Evolutionary conservation across 2,113 vertebrate species (phyloP).

Genomic region (Progne subis): DNA sequence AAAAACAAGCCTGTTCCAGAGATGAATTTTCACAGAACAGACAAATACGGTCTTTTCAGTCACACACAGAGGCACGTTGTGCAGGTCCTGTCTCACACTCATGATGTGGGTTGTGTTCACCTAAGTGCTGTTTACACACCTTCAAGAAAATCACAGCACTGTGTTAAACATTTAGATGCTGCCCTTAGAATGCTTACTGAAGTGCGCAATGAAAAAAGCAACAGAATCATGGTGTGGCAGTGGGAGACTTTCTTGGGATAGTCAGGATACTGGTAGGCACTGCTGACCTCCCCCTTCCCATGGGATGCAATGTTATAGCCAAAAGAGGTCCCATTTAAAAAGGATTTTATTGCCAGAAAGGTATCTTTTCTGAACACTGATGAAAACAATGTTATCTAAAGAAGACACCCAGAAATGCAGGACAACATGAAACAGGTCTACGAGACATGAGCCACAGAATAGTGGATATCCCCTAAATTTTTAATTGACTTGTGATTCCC

Average conservation of each 20-base stretch:
- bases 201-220: neutral
- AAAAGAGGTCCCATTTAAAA: neutral
- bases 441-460: neutral
- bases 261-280: neutral
- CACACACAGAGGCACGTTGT: fast-evolving
- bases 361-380: neutral
- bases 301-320: neutral
- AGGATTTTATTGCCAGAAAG: neutral
- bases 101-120: neutral
- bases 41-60: neutral
- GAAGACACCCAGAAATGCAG: neutral
- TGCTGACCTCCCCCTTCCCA: neutral
- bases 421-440: neutral
- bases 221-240: neutral
- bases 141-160: neutral
- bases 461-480: neutral
- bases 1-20: neutral
- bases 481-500: conserved; percentile 47
- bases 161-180: neutral
- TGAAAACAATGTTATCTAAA: neutral
- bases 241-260: neutral
- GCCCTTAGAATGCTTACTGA: neutral
- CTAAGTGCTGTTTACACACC: neutral
- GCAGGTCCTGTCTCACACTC: neutral
- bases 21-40: neutral